Evolutionary conservation across 2,888 invertebrate genomes (phyloP), one percentile per base, ranked within the genome.

Genomic region (Horisme vitalbata): DNA sequence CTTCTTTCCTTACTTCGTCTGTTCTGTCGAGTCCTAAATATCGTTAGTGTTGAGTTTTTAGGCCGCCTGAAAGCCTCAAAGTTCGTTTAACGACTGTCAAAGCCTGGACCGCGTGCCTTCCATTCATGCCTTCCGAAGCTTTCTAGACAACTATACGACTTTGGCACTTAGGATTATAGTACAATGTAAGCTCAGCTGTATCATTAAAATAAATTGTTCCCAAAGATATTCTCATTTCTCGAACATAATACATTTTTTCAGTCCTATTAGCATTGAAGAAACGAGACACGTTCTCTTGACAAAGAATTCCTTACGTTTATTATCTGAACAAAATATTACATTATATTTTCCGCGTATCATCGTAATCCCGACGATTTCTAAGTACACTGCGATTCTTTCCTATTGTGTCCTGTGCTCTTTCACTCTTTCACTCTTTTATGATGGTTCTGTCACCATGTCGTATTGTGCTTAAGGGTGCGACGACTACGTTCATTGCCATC

Each of bases 371-470:
- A 51, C 45, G 58, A 58, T 65, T 57, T 56, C 24, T 23, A 55
- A 52, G 52, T 51, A 43, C 48, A 35, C 46, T 46, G 56, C 56
- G 60, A 36, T 38, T 44, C 47, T 58, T 52, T 32, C 51, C 49
- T 54, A 57, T 61, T 61, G 60, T 60, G 52, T 45, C 53, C 51
- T 57, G 45, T 50, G 41, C 43, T 38, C 46, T 45, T 57, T 54
- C 46, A 39, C 43, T 38, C 46, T 45, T 57, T 54, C 46, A 46
- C 53, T 33, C 51, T 51, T 63, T 63, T 68, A 63, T 59, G 63
- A 51, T 56, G 54, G 66, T 57, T 37, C 64, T 64, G 63, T 65
- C 61, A 60, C 34, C 57, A n/a, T 56, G 38, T 55, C 52, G 59
- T 64, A 62, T 57, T 64, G 51, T 56, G 55, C 55, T 55, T 57